These are phyloP conservation scores for Fragum sueziense DNA, from an alignment of 2,888 invertebrate genomes.

Conservation along the genomic window DNA sequence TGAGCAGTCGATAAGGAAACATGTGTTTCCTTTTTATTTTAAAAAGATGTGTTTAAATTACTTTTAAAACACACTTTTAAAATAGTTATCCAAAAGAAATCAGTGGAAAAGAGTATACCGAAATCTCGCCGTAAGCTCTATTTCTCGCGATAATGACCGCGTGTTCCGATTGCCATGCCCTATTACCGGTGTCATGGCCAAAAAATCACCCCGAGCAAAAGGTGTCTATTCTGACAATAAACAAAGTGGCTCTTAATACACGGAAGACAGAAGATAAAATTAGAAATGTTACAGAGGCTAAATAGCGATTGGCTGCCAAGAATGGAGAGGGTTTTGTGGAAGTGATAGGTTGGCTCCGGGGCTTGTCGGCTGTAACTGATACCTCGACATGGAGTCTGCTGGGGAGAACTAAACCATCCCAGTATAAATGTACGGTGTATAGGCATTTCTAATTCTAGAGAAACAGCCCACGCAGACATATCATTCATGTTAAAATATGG, in stretches of 20 bases:
- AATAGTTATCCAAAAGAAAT: too few relatives aligned
- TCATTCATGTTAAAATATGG: too few relatives aligned
- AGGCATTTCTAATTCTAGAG: background rate
- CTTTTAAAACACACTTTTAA: too few relatives aligned
- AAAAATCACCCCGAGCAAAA: constrained; percentile 20
- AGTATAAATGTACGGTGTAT: background rate
- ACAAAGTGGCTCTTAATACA: constrained; percentile 7
- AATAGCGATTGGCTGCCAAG: background rate
- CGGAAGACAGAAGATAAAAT: constrained; percentile 6
- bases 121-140: background rate
- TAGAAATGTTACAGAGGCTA: background rate
- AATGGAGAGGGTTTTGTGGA: constrained; percentile 13
- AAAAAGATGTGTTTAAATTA: too few relatives aligned
- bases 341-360: constrained; percentile 7
- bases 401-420: background rate
- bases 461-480: too few relatives aligned
- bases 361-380: background rate
- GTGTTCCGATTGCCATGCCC: constrained; percentile 19
- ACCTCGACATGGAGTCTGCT: background rate
- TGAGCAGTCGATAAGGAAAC: too few relatives aligned
- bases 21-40: too few relatives aligned
- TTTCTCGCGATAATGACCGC: constrained; percentile 11
- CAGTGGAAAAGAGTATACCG: constrained; percentile 1
- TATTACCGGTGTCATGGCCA: constrained; percentile 26
- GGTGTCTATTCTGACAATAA: constrained; percentile 19